Evolutionary conservation across 2,113 vertebrate species (phyloP).

Genomic region (Typhlomys cinereus): DNA sequence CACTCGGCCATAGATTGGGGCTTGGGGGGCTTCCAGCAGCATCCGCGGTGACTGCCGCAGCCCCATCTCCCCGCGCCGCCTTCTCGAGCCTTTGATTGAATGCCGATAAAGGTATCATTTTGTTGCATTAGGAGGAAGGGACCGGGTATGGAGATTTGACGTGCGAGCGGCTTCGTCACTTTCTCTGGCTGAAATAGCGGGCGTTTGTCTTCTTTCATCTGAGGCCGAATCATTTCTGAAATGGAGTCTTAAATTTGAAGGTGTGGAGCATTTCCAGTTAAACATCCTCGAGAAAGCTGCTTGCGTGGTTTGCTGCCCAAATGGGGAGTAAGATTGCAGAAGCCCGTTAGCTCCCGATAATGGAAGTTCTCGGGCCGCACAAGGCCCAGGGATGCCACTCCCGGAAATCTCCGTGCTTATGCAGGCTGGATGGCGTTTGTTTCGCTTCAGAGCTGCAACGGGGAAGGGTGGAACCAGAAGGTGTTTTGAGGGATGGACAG

Average conservation of each 20-base stretch:
- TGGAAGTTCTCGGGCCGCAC: background rate
- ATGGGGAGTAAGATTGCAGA: slow-evolving; percentile 24
- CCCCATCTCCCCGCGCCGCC: background rate
- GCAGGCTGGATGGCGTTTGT: background rate
- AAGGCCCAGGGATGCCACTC: fast-evolving
- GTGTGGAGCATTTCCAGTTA: slow-evolving; percentile 50
- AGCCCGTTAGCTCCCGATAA: slow-evolving; percentile 14
- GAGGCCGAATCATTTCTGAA: slow-evolving; percentile 65
- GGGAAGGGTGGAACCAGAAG: background rate
- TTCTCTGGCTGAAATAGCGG: slow-evolving; percentile 34
- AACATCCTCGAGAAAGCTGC: slow-evolving; percentile 50
- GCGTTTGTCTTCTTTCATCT: slow-evolving; percentile 64
- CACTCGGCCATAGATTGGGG: background rate
- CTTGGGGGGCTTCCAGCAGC: background rate
- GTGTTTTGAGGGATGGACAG: background rate
- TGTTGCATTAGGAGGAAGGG: slow-evolving; percentile 57
- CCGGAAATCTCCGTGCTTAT: background rate
- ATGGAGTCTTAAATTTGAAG: slow-evolving; percentile 64
- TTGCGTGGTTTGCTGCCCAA: slow-evolving; percentile 37
- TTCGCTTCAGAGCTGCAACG: background rate
- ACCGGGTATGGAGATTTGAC: slow-evolving; percentile 64
- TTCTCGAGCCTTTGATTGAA: slow-evolving; percentile 43
- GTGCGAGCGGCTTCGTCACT: slow-evolving; percentile 23
- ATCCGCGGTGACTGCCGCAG: background rate
- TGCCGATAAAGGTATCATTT: slow-evolving; percentile 66